Base-by-base conservation (phyloP, 2,797 vertebrate genomes). In the Nannoperca obscura region DNA sequence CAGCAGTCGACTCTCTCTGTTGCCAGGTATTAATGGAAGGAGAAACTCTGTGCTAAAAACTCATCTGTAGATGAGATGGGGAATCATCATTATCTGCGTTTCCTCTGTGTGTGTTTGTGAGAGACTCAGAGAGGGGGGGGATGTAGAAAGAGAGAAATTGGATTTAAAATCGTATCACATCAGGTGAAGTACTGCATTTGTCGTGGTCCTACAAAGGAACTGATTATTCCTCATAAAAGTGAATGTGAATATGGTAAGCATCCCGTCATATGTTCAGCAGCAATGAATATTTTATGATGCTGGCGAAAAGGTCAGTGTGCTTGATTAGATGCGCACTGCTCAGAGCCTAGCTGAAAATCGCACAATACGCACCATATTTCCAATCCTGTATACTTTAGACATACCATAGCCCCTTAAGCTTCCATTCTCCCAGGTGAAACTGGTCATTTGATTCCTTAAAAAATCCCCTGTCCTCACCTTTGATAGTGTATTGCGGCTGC, bases 201-300 rank as follows among this genome's bases (percentile, higher is more conserved):
- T 83, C 77, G 71, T 55, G 62, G 63, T 75, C 80, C 76, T 76
- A 64, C 76, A 63, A 36, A 55, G 71, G 75, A 84, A 76, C 44
- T 69, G 79, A 91, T 89, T 88, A 81, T 84, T 81, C 81, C 79
- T 91, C 71, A 74, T 87, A 38, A 89, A 78, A 83, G 82, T 79
- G 77, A 58, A 82, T 84, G 83, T 42, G 61, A 82, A 61, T 73
- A 69, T 66, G 53, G 55, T 80, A 76, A 88, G 61, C 86, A 80
- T 80, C 55, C 71, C 17, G 55, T 86, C 86, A 86, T 87, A 81
- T 20, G 27, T 89, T 84, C 77, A 76, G 78, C 61, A 44, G 68
- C 78, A 74, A 90, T 94, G 86, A 92, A 95, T 95, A 92, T 92
- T 94, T 92, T 72, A 94, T 93, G 66, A 85, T 34, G 74, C 88